Evolutionary conservation across 2,888 invertebrate genomes (phyloP), one percentile per base, ranked within the genome.

Genomic region (Oasisia sp.): DNA sequence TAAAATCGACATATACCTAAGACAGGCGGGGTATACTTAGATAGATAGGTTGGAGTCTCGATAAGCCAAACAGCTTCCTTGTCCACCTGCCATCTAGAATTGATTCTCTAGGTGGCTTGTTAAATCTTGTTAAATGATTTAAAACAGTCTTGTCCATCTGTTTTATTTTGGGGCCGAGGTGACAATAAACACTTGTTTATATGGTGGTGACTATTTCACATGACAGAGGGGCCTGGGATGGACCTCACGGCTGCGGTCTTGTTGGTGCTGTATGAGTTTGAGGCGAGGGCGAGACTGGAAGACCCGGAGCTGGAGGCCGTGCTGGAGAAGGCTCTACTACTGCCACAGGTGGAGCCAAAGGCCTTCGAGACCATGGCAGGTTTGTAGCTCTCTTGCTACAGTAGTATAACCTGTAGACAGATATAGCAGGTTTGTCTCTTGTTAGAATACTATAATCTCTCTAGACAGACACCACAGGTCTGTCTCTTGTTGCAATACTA

Each of bases 251-350:
- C 94, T 32, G 95, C 95, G 11, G 94, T 94, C 8, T 93, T 96
- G 56, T 91, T 96, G 90, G 90, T 96, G 90, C 93, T 96, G 93
- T 96, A 95, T 94, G 95, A 96, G 92, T 96, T 96, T 95, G 96
- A 96, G 93, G 95, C 95, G 2, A 94, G 94, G 74, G 94, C 94
- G 12, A 95, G 94, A 56, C 94, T 96, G 11, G 94, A 94, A n/a
- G 95, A 95, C 91, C 94, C 94, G 0, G 92, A 93, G 38, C 94
- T 95, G 11, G 96, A 96, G 92, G 92, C 93, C 19, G 93, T 96
- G 0, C 93, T 96, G 45, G 96, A 95, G 92, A 94, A 94, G 92
- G 95, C 95, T 7, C 93, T 96, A 1, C 93, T 94, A 7, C 92
- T 95, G 45, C 95, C 96, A 44, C 94, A 94, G 74, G 93, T 95